These are phyloP conservation scores for Drosophila parabipectinata DNA, from an alignment of 1,140 invertebrate species.

Conservation along the genomic window DNA sequence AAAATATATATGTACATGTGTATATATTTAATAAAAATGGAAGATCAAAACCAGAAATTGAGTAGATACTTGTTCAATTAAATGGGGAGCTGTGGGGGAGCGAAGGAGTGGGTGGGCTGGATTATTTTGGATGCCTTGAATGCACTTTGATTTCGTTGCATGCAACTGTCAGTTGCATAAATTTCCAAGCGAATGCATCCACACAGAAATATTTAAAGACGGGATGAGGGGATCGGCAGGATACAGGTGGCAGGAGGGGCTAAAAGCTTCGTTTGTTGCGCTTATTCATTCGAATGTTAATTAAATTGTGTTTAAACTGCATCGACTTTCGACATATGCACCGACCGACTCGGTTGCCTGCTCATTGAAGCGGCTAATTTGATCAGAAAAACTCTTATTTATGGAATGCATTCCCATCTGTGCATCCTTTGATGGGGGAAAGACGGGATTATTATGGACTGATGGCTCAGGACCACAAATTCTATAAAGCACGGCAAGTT, in stretches of 20 bases:
- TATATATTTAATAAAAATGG: background rate
- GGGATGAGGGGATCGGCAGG: background rate
- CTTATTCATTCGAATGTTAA: constrained; percentile 64
- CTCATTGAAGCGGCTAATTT: constrained; percentile 69
- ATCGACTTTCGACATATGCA: constrained; percentile 56
- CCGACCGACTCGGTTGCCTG: constrained; percentile 27
- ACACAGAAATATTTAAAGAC: constrained; percentile 42
- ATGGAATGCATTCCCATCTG: constrained; percentile 13
- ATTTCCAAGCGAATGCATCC: constrained; percentile 65
- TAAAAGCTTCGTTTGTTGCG: constrained; percentile 33
- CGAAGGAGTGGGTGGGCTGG: background rate
- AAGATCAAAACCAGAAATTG: constrained; percentile 11
- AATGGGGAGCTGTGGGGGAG: constrained; percentile 4
- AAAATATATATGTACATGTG: background rate
- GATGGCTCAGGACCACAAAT: background rate
- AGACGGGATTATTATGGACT: background rate
- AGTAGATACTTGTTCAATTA: constrained; percentile 30
- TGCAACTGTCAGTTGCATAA: constrained; percentile 79
- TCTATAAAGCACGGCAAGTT: background rate
- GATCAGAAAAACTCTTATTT: constrained; percentile 47
- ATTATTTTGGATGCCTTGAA: constrained; percentile 58
- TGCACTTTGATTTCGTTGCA: constrained; percentile 64
- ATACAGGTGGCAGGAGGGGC: background rate
- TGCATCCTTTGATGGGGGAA: constrained; percentile 19
- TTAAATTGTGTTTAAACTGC: constrained; percentile 74